Conservation (phyloP, 1,140 invertebrate genomes). For the Anastrepha obliqua region DNA sequence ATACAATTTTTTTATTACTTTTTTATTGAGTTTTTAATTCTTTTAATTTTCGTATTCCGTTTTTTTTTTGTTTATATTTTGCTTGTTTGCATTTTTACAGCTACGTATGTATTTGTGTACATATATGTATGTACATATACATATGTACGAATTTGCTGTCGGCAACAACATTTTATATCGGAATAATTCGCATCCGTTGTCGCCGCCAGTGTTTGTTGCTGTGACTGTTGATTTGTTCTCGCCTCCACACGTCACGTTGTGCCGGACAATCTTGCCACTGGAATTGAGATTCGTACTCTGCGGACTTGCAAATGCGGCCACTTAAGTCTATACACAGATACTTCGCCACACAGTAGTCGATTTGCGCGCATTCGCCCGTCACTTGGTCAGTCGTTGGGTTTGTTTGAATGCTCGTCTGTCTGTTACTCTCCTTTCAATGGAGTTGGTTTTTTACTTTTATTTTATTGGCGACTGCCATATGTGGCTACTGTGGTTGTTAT, state of each 20-base stretch:
- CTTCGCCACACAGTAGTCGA: not conserved
- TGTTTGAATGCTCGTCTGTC: not conserved
- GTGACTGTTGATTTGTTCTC: conserved; percentile 2
- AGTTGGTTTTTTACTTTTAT: conserved; percentile 26
- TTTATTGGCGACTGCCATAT: not conserved
- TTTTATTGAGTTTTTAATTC: conserved; percentile 11
- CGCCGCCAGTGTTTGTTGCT: not conserved
- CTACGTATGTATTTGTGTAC: too few relatives aligned
- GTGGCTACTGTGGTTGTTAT: not conserved
- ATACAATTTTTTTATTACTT: conserved; percentile 19
- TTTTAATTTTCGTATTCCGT: not conserved
- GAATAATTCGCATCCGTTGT: conserved; percentile 35
- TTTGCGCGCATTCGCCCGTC: not conserved
- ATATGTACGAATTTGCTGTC: too few relatives aligned
- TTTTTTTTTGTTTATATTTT: conserved; percentile 11
- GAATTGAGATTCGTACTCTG: conserved; percentile 28
- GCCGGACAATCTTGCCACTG: conserved; percentile 40
- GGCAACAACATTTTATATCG: not conserved
- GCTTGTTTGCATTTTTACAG: not conserved
- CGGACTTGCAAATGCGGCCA: conserved; percentile 26
- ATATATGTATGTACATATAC: not conserved
- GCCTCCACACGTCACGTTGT: conserved; percentile 8
- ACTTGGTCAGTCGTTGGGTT: not conserved
- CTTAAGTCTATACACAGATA: conserved; percentile 13
- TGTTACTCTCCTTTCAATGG: not conserved